Evolutionary conservation across 2,113 vertebrate genomes (phyloP).

Genomic region (Xenopus tropicalis): DNA sequence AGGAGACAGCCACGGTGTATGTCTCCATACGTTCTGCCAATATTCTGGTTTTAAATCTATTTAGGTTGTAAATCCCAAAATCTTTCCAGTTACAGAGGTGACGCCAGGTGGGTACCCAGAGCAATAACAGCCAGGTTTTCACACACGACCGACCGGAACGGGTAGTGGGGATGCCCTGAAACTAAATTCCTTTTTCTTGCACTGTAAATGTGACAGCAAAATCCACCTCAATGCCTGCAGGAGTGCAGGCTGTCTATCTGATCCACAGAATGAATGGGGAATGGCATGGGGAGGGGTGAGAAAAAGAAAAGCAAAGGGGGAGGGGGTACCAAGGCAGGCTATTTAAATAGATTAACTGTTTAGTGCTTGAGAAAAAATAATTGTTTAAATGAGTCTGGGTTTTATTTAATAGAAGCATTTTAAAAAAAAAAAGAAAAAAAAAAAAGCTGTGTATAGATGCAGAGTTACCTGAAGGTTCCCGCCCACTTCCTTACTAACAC

Average conservation of each 20-base stretch:
- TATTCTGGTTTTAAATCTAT: background rate
- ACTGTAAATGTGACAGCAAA: background rate
- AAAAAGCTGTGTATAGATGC: too few species aligned
- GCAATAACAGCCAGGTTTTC: background rate
- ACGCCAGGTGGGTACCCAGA: background rate
- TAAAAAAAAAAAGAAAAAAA: too few species aligned
- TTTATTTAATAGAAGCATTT: too few species aligned
- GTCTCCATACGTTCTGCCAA: background rate
- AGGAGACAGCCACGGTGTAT: background rate
- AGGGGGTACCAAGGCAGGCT: background rate
- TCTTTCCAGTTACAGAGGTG: background rate
- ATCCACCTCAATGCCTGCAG: background rate
- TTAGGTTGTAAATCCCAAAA: slow-evolving; percentile 13
- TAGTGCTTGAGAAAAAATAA: background rate
- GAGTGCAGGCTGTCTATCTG: background rate
- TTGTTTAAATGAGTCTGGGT: too few species aligned
- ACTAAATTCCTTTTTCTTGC: background rate
- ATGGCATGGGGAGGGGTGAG: slow-evolving; percentile 1
- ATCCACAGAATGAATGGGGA: slow-evolving; percentile 24
- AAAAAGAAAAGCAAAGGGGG: background rate
- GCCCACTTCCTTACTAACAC: too few species aligned
- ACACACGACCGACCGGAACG: background rate
- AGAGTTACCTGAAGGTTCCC: too few species aligned
- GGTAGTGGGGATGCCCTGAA: background rate
- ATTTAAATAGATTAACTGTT: slow-evolving; percentile 14